Percentiles rank a stretch among this genome's conserved stretches.
phyloP scores from a whole-genome alignment of 1,140 invertebrate species.

The Panonychus citri region DNA sequence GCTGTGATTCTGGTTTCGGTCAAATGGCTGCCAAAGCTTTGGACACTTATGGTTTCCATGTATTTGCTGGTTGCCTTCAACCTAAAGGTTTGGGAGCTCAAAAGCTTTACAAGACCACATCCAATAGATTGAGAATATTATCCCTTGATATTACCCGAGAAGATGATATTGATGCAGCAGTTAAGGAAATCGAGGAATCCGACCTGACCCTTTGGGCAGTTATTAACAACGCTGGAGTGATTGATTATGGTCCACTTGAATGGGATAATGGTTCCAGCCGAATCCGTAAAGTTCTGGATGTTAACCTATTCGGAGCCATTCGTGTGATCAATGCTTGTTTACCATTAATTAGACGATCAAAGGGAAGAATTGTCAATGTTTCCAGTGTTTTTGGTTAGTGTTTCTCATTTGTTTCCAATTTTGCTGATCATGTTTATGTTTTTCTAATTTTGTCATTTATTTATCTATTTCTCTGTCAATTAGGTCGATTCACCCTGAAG shows the following conservation, averaged over 20 bases:
- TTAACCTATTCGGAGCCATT: constrained; percentile 41
- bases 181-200: constrained; percentile 1
- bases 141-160: constrained; percentile 24
- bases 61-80: constrained; percentile 28
- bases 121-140: constrained; percentile 17
- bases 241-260: constrained; percentile 25
- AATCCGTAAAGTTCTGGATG: constrained; percentile 21
- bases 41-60: constrained; percentile 24
- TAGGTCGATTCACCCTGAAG: constrained; percentile 4
- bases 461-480: too few species aligned
- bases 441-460: too few species aligned
- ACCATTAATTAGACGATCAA: constrained; percentile 37
- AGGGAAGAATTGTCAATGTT: constrained; percentile 30
- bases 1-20: constrained; percentile 44
- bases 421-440: constrained; percentile 17
- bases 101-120: constrained; percentile 11
- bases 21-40: constrained; percentile 22
- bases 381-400: constrained; percentile 19
- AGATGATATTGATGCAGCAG: constrained; percentile 7
- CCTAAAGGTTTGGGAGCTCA: constrained; percentile 19
- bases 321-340: constrained; percentile 37
- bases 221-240: constrained; percentile 55
- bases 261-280: constrained; percentile 19
- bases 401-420: background rate
- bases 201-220: constrained; percentile 48